Base-by-base conservation (phyloP, 2,113 vertebrate species). In the Alouatta palliata region DNA sequence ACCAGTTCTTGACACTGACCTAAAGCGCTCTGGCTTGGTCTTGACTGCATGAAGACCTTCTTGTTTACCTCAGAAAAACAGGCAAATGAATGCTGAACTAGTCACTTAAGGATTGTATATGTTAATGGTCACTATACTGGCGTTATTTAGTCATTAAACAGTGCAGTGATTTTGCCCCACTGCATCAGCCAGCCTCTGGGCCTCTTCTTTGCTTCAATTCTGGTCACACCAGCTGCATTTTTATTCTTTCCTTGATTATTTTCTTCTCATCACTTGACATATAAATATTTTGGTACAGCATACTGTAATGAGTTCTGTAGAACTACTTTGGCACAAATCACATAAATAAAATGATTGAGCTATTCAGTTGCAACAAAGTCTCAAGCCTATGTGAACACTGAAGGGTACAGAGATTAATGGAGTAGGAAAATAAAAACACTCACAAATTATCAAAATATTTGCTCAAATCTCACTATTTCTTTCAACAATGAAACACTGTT, bases 401-500 rank as follows among this genome's bases (percentile, higher is more conserved):
- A 91, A 86, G 9, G 49, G 20, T 3, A 32, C 68, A n/a, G 40
- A 71, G 58, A 92, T 91, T 79, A 95, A 94, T 96, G 71, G 47
- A 73, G 52, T 54, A 90, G 66, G 80, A 94, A 92, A 96, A 89
- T 77, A 96, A 94, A 93, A 94, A 21, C 49, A 73, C 19, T 85
- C 23, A 45, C 20, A 85, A 71, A 66, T 84, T 91, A 58, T 81
- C 73, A 85, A 88, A 92, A 91, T 90, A 77, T 85, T 85, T 94
- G 30, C 12, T 82, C 45, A 89, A 58, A 97, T 89, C 43, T 92
- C 61, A 73, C 75, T 92, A 75, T 87, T 92, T 68, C 64, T 91
- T 93, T 91, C 68, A 87, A 21, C 54, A 82, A 56, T 47, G 21
- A 87, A 95, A 95, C 37, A 94, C 5, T 58, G 61, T 49, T 95